Evolutionary conservation across 2,888 invertebrate species (phyloP), one percentile per base, ranked within the genome.

Genomic region (Iphiclides podalirius): DNA sequence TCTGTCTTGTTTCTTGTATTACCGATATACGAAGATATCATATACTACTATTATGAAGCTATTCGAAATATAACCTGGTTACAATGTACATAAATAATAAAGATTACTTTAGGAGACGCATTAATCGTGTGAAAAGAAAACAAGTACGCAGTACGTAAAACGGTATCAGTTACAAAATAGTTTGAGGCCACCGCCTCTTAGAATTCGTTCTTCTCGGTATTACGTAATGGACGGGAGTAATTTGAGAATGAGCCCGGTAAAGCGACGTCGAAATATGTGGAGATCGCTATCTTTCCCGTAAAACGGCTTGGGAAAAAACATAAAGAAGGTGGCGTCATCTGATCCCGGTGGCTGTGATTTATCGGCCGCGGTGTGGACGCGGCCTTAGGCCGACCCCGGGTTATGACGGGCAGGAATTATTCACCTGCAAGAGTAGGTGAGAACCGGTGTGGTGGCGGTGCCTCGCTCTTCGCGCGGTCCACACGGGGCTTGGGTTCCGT

Each of bases 231-330:
- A 73, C 68, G 73, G 72, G 80, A 73, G 88, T 88, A 88, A 88
- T 88, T 88, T 84, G 86, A 88, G 86, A 88, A 81, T 84, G 71
- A 82, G 70, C 73, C 68, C 74, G 73, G 79, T 80, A 84, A 84
- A 84, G 79, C 86, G 80, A 83, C 83, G 84, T 88, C 87, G 87
- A 88, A 88, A 88, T 88, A 88, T 89, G 89, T 89, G 85, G 83
- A 89, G 89, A 89, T 89, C 81, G 78, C 86, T 87, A 89, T 89
- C 89, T 86, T 87, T 87, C 70, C 86, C 82, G 85, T 89, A 88
- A 89, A 89, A 89, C 77, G 81, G 88, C 85, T 85, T 89, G 89
- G 87, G 89, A 89, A 89, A 89, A 89, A 89, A 89, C 89, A 89
- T 89, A 89, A 89, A 89, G 88, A 87, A 89, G 86, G 83, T 79